Percentiles rank a stretch among this genome's conserved stretches.
These are phyloP conservation scores for Trichomalopsis sarcophagae DNA, from an alignment of 1,140 invertebrate genomes.

Conservation along the genomic window DNA sequence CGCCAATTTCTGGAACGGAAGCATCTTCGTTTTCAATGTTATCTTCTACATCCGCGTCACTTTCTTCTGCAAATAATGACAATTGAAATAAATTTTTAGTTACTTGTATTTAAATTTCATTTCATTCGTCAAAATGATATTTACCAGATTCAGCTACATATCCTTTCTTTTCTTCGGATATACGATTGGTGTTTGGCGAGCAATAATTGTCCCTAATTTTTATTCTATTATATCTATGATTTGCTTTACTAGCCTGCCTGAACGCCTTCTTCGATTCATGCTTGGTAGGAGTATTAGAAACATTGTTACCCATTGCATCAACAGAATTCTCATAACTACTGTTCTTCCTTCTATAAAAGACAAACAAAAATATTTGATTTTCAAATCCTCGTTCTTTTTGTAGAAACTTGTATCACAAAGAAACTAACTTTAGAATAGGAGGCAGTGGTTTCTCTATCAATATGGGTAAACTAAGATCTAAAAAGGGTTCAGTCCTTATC, in stretches of 20 bases:
- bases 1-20: conserved; percentile 72
- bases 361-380: conserved; percentile 14
- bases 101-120: not conserved
- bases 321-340: conserved; percentile 59
- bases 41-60: conserved; percentile 88
- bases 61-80: conserved; percentile 68
- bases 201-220: conserved; percentile 51
- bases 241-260: conserved; percentile 78
- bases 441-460: conserved; percentile 83
- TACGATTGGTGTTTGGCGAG: conserved; percentile 58
- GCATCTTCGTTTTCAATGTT: conserved; percentile 78
- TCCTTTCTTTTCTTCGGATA: conserved; percentile 59
- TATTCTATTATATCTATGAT: conserved; percentile 66
- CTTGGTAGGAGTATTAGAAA: conserved; percentile 73
- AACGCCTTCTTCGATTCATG: conserved; percentile 81
- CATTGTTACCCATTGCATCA: conserved; percentile 59
- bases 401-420: not conserved
- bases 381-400: not conserved
- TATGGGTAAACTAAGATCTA: conserved; percentile 95
- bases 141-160: conserved; percentile 59
- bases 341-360: conserved; percentile 58
- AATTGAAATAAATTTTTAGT: conserved; percentile 5
- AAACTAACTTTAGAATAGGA: conserved; percentile 69
- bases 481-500: conserved; percentile 91
- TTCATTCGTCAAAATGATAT: not conserved